These are phyloP conservation scores for Zygaena filipendulae DNA, from an alignment of 2,888 invertebrate genomes.

Conservation along the genomic window DNA sequence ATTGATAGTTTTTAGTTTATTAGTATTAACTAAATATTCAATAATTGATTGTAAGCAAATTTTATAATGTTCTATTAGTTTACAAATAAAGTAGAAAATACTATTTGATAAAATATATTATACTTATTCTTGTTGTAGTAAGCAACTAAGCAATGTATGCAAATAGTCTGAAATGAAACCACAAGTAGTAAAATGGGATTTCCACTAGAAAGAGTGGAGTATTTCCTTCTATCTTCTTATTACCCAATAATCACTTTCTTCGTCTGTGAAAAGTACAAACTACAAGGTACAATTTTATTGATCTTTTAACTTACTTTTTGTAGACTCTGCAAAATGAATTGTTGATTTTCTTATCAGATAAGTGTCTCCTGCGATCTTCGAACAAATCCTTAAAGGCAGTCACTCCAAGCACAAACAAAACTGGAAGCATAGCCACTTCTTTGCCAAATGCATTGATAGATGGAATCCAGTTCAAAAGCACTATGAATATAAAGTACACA, in stretches of 20 bases:
- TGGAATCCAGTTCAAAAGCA: constrained; percentile 95
- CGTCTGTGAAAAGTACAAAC: neutral
- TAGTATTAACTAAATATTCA: too few species aligned
- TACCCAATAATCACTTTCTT: constrained; percentile 1
- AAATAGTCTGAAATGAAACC: too few species aligned
- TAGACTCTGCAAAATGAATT: constrained; percentile 92
- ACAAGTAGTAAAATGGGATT: too few species aligned
- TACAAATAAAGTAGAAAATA: too few species aligned
- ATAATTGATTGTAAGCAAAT: too few species aligned
- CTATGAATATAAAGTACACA: constrained; percentile 97
- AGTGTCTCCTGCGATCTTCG: constrained; percentile 90
- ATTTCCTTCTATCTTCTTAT: neutral
- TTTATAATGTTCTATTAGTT: too few species aligned
- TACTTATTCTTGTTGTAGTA: too few species aligned
- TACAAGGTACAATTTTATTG: constrained; percentile 6
- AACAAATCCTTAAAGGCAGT: constrained; percentile 95
- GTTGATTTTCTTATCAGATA: constrained; percentile 94
- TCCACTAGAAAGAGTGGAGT: too few species aligned
- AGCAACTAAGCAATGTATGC: too few species aligned
- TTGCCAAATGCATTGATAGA: constrained; percentile 95
- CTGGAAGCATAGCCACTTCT: constrained; percentile 95
- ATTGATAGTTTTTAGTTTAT: too few species aligned
- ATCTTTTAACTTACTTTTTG: constrained; percentile 86
- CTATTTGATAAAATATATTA: too few species aligned
- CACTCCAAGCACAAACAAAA: constrained; percentile 92